These are phyloP conservation scores for Anas bahamensis DNA, from an alignment of 2,797 vertebrate genomes.

Conservation along the genomic window DNA sequence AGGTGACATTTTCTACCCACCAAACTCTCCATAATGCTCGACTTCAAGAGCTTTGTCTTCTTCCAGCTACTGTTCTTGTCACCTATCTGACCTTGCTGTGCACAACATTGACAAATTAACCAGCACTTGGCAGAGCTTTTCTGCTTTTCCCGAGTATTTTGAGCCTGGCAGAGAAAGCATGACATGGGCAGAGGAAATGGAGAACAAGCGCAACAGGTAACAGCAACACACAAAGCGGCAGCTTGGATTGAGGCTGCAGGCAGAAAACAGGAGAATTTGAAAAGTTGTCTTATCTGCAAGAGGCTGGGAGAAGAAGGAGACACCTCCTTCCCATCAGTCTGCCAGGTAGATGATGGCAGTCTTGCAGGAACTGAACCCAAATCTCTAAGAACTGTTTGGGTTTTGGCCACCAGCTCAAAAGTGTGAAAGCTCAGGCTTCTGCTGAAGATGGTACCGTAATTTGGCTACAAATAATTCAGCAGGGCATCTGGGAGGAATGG, in stretches of 20 bases:
- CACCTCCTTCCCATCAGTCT: background rate
- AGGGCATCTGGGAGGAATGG: background rate
- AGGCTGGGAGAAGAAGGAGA: background rate
- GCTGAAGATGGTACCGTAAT: background rate
- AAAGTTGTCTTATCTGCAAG: background rate
- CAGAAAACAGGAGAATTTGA: conserved; percentile 40
- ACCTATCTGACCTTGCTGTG: background rate
- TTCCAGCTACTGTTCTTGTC: background rate
- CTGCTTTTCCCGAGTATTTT: background rate
- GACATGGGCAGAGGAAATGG: background rate
- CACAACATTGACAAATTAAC: background rate
- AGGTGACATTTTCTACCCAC: background rate
- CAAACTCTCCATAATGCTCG: background rate
- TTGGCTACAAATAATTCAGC: background rate
- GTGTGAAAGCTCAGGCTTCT: background rate
- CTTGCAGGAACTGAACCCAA: background rate
- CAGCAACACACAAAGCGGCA: conserved; percentile 21
- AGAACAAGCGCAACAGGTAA: background rate
- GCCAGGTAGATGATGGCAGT: background rate
- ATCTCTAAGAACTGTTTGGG: background rate
- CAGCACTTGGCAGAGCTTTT: background rate
- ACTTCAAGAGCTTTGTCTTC: background rate
- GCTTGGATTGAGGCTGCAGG: background rate
- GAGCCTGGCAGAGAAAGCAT: background rate
- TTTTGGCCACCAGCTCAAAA: background rate